Evolutionary conservation across 2,797 vertebrate genomes (phyloP), one percentile per base, ranked within the genome.

Genomic region (Adrianichthys oophorus): DNA sequence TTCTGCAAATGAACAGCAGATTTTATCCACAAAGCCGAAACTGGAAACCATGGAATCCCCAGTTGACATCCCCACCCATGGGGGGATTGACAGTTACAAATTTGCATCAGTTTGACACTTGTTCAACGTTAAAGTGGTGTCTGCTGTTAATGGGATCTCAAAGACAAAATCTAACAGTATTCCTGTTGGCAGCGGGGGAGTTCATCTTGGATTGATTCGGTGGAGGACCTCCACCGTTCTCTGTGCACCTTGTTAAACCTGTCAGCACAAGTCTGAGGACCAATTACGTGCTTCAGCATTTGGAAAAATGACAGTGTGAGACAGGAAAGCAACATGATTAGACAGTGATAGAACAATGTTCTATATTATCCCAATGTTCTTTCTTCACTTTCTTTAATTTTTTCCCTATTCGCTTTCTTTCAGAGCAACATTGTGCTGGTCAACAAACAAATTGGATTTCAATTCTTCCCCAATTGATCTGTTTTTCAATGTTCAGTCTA

Each of bases 51-150:
- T 46, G 5, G n/a, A 72, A 51, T 47, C 66, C 7, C 32, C 84
- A 69, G 78, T 32, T 74, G 66, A 78, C 73, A 68, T 58, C 23
- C 51, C 29, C 48, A 15, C 52, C 41, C 55, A 5, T 48, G 42
- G 44, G 37, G 44, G 80, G 76, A 88, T 87, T 77, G 87, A 80
- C 76, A 49, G 88, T 89, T 85, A 67, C 58, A 73, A 71, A 92
- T 92, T 90, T 92, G 89, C 90, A 91, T 91, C 61, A 19, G 56
- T 79, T 66, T 76, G 55, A 85, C 80, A 80, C 72, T 77, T 79
- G 69, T 64, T 78, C 54, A 57, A 55, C 61, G 60, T 70, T 53
- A 52, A 56, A 57, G 49, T 41, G 57, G 54, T 47, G 45, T 56
- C 57, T 68, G 7, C 53, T 76, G 70, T 79, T 68, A 62, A 67